Base-by-base conservation (phyloP, 2,888 invertebrate genomes). In the Drosophila melanocephala region DNA sequence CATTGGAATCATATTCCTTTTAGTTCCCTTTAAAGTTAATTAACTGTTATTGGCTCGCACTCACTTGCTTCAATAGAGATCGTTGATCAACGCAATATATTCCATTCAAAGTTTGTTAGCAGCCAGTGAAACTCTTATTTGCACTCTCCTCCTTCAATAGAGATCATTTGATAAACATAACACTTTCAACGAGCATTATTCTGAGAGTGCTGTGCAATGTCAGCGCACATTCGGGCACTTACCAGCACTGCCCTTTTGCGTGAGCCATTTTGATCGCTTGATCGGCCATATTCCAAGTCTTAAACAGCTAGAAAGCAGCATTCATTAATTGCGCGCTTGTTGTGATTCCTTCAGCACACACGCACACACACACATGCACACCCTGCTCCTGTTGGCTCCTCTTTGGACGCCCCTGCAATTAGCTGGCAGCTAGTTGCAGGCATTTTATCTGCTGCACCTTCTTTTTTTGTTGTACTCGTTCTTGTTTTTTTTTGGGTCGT, bases 301-400 rank as follows among this genome's bases (percentile, higher is more conserved):
- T 47, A 16, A 16, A 5, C 39, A 39, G n/a, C 28, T 57, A 57
- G 51, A 51, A 26, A 28, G 30, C 33, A 39, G 61, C 55, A 67
- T 71, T 81, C 55, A 71, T 71, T 81, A 78, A 78, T 78, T 81
- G 81, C 51, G 59, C 61, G 67, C 77, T 72, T 78, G 78, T 78
- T 78, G 22, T 19, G 33, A n/a, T 39, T 5, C 39, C 39, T 39
- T 7, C 28, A 26, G 19, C 33, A 16, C 33, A 5, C 22, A 37
- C 35, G 6, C 35, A 19, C 35, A 19, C 9, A 16, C 22, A 12
- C 22, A 30, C 16, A 5, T 7, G 9, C 2, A 33, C 7, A 10
- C 26, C 6, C 55, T 26, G 35, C 56, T 12, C 35, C 22, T 55
- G 22, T 55, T 32, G 30, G 32, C 37, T 44, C 35, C 51, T 59